Evolutionary conservation across 2,113 vertebrate genomes (phyloP), one percentile per base, ranked within the genome.

Genomic region (Connochaetes taurinus): DNA sequence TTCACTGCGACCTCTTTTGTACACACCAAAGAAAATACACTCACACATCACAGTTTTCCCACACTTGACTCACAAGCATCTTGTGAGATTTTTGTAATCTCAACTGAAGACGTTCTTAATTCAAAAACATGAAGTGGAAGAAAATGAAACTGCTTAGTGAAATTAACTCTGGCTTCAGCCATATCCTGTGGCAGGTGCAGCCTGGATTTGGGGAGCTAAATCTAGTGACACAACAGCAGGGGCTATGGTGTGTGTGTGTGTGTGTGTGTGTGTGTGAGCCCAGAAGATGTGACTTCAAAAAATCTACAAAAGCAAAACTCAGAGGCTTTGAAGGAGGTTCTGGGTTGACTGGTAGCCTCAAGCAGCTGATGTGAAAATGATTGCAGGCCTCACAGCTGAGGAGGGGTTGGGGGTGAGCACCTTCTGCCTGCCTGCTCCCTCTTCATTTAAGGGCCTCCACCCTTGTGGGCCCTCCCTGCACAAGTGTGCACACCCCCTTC

Each of bases 1-100:
- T 95, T 98, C 98, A 89, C 43, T 93, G 95, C 13, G n/a, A 76
- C 82, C 88, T 96, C 88, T 97, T 96, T 97, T 92, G 71, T 96
- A 64, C 16, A 25, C 83, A 47, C 21, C 53, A 23, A 97, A 94
- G 86, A 96, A 94, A 98, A 95, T 80, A 82, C 36, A 9, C 52
- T 90, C 6, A 7, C 17, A 27, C 21, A 9, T 27, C 52, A 82
- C 57, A 87, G 47, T 43, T 80, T 95, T 88, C 95, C 88, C 95
- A 94, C 87, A 80, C 78, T 91, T 91, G 96, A 95, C 90, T 58
- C 95, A 80, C 88, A 67, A 71, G 78, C 91, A 85, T 74, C 57
- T 57, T 83, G n/a, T 36, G 87, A 71, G 78, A 81, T 52, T 52
- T 81, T 91, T 96, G 94, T 96, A 81, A 94, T 96, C 78, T 90